A percentile compares a stretch with the other conserved stretches of the same genome.
Conservation (phyloP, 2,113 vertebrate species). For the Bostrychus sinensis region DNA sequence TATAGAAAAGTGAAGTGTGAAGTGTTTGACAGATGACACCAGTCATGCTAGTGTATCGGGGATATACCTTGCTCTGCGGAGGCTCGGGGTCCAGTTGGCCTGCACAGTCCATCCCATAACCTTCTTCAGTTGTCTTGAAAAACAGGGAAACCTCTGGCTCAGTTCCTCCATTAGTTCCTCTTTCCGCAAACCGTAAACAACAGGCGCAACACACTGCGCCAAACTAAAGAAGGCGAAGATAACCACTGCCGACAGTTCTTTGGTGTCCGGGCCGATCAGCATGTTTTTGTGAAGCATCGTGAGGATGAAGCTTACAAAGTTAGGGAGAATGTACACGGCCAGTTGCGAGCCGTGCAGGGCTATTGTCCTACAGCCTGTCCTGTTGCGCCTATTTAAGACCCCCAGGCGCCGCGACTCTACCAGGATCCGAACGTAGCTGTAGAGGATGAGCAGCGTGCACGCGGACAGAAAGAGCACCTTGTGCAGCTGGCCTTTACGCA, state of each 20-base stretch:
- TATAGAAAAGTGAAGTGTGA: too few species aligned
- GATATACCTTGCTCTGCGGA: conserved; percentile 52
- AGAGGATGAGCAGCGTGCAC: conserved; percentile 75
- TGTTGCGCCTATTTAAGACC: conserved; percentile 74
- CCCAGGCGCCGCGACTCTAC: conserved; percentile 73
- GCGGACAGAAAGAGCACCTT: conserved; percentile 70
- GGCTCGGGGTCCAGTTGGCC: conserved; percentile 12
- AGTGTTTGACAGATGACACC: too few species aligned
- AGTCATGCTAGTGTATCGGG: not conserved
- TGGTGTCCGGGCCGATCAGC: conserved; percentile 6
- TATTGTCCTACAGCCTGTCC: conserved; percentile 74
- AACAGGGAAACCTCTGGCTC: conserved; percentile 66
- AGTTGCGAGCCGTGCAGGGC: conserved; percentile 75
- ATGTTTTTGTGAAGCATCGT: not conserved
- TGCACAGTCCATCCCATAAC: conserved; percentile 71
- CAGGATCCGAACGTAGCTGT: conserved; percentile 76
- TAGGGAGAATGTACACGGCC: conserved; percentile 78
- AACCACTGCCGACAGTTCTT: conserved; percentile 69
- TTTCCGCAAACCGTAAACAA: conserved; percentile 81
- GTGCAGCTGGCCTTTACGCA: conserved; percentile 50
- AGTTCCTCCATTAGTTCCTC: conserved; percentile 78
- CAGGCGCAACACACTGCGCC: conserved; percentile 79
- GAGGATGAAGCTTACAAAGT: conserved; percentile 74
- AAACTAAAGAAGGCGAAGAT: conserved; percentile 79
- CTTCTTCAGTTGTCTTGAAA: conserved; percentile 64